phyloP scores from a whole-genome alignment of 2,797 vertebrate genomes.

The Galagoides demidoff region DNA sequence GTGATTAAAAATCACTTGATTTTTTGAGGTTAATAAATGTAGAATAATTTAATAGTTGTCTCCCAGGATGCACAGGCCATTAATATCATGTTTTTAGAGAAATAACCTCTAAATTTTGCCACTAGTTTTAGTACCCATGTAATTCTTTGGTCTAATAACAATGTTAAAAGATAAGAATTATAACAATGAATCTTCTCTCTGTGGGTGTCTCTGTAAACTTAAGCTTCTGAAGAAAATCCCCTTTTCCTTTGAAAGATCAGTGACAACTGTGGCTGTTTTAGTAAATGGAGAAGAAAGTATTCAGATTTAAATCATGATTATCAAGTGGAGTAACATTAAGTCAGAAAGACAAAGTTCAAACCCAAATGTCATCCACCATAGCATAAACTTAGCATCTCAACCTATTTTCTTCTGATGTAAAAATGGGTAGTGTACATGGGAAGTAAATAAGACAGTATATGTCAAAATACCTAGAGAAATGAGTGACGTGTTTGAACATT shows the following conservation, averaged over 20 bases:
- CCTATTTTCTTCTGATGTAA: neutral
- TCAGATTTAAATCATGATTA: constrained; percentile 10
- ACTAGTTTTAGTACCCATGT: neutral
- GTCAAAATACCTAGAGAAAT: constrained; percentile 24
- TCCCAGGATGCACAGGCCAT: neutral
- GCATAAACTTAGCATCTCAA: neutral
- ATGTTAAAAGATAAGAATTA: neutral
- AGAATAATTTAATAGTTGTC: neutral
- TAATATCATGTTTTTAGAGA: constrained; percentile 33
- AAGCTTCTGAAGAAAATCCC: constrained; percentile 17
- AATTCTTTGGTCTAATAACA: constrained; percentile 12
- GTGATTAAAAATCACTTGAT: neutral
- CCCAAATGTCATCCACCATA: neutral
- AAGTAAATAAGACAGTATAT: neutral
- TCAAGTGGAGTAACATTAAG: neutral
- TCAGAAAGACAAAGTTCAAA: constrained; percentile 22
- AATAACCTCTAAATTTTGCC: neutral
- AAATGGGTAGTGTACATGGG: neutral
- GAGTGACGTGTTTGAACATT: neutral
- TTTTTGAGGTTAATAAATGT: neutral
- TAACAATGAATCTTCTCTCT: neutral
- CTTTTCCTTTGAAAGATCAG: constrained; percentile 6
- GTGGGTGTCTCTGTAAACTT: neutral
- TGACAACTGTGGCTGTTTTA: constrained; percentile 9
- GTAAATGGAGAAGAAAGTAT: neutral